Evolutionary conservation across 2,888 invertebrate genomes (phyloP).

Genomic region (Podotricha telesiphe): DNA sequence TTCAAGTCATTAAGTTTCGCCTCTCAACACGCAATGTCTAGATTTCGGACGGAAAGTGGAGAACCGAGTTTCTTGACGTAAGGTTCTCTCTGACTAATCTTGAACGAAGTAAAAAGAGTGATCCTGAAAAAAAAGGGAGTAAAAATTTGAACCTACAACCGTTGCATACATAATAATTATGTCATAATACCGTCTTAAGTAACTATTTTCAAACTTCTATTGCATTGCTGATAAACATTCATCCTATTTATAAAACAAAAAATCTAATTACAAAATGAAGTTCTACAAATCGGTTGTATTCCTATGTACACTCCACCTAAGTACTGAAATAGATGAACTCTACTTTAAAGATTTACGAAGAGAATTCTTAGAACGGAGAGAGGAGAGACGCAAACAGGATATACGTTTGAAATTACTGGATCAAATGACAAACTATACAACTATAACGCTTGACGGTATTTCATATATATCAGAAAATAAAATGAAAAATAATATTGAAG

Average conservation of each 20-base stretch:
- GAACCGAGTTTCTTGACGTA: no score
- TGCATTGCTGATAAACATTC: slow-evolving; percentile 1
- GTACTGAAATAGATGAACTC: not conserved
- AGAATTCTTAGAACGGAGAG: slow-evolving; percentile 3
- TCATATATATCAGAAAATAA: slow-evolving; percentile 47
- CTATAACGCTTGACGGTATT: slow-evolving; percentile 31
- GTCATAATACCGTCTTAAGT: not conserved
- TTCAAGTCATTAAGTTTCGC: no score
- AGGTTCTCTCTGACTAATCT: no score
- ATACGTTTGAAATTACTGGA: slow-evolving; percentile 1
- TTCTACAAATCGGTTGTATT: not conserved
- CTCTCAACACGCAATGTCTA: no score
- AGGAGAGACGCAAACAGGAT: slow-evolving; percentile 1
- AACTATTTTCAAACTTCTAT: not conserved
- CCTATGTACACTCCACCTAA: not conserved
- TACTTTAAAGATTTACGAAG: slow-evolving; percentile 13
- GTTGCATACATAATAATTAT: not conserved
- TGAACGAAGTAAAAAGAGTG: no score
- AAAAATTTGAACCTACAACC: no score
- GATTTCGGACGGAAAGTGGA: no score
- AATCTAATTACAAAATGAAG: not conserved
- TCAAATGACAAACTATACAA: not conserved
- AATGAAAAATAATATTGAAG: slow-evolving; percentile 50
- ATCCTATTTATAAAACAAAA: not conserved
- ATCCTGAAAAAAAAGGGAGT: no score